Conservation (phyloP, 1,140 invertebrate species). For the Diabrotica undecimpunctata region DNA sequence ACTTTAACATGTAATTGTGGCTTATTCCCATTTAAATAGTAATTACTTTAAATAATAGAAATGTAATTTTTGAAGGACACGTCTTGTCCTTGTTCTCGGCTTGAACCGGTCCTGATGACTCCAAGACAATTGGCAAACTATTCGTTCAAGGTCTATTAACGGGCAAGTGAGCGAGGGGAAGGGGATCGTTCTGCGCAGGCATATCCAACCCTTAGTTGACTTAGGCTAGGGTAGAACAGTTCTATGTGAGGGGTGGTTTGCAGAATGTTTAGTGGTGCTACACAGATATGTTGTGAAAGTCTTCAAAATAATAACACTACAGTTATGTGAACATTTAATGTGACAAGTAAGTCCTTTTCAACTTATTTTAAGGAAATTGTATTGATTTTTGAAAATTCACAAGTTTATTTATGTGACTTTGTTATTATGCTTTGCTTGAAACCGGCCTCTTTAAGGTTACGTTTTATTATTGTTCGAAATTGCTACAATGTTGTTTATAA, state of each 20-base stretch:
- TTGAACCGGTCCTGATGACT: neutral
- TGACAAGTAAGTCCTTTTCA: slow-evolving; percentile 5
- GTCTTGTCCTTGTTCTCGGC: neutral
- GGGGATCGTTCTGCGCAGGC: slow-evolving; percentile 24
- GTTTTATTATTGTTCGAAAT: too few relatives aligned
- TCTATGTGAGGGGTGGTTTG: slow-evolving; percentile 16
- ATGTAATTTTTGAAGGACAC: neutral
- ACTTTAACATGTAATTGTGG: too few relatives aligned
- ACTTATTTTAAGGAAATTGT: too few relatives aligned
- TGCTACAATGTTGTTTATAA: too few relatives aligned
- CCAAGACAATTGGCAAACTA: slow-evolving; percentile 14
- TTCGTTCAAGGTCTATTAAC: slow-evolving; percentile 9
- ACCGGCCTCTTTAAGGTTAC: too few relatives aligned
- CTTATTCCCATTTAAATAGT: too few relatives aligned
- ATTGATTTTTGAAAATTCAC: too few relatives aligned
- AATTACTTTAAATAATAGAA: too few relatives aligned
- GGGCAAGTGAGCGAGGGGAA: neutral
- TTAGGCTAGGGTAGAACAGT: slow-evolving; percentile 34
- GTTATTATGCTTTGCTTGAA: too few relatives aligned
- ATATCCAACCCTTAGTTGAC: slow-evolving; percentile 35
- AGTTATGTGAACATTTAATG: slow-evolving; percentile 12
- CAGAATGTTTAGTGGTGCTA: slow-evolving; percentile 16
- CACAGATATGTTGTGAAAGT: slow-evolving; percentile 18
- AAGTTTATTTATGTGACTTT: too few relatives aligned
- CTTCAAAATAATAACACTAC: slow-evolving; percentile 3